A percentile compares a stretch with the other conserved stretches of the same genome.
Conservation (phyloP, 2,113 vertebrate species). For the Prinia subflava region DNA sequence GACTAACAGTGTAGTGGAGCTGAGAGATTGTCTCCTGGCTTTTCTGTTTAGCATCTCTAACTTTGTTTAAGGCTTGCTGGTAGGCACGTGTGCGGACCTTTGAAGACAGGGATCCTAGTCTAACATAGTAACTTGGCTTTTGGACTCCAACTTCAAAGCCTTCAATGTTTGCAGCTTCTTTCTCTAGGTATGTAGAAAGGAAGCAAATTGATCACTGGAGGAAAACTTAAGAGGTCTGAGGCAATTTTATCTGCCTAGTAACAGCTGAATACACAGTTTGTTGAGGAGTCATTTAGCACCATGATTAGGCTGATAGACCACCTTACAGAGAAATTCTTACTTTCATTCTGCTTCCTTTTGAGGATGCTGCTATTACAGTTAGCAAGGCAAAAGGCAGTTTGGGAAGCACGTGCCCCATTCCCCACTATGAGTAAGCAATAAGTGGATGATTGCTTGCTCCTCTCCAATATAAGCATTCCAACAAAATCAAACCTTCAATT, state of each 20-base stretch:
- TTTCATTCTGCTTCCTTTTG: not conserved
- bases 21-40: slow-evolving; percentile 84
- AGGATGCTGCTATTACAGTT: not conserved
- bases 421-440: not conserved
- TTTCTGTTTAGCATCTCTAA: slow-evolving; percentile 78
- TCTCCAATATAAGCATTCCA: not conserved
- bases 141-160: slow-evolving; percentile 71
- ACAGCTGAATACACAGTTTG: not conserved
- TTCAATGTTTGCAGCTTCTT: slow-evolving; percentile 76
- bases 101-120: slow-evolving; percentile 76
- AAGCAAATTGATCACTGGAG: not conserved
- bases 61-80: slow-evolving; percentile 77
- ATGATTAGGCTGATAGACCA: not conserved
- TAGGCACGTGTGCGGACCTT: slow-evolving; percentile 79
- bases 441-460: not conserved
- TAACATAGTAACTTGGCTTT: slow-evolving; percentile 68
- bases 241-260: not conserved
- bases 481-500: not conserved
- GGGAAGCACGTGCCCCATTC: not conserved
- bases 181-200: slow-evolving; percentile 48
- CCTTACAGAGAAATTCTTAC: not conserved
- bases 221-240: not conserved
- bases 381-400: not conserved
- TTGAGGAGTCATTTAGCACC: not conserved
- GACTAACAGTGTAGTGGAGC: slow-evolving; percentile 78